Evolutionary conservation across 2,888 invertebrate species (phyloP).

Genomic region (Leptopilina myrica): DNA sequence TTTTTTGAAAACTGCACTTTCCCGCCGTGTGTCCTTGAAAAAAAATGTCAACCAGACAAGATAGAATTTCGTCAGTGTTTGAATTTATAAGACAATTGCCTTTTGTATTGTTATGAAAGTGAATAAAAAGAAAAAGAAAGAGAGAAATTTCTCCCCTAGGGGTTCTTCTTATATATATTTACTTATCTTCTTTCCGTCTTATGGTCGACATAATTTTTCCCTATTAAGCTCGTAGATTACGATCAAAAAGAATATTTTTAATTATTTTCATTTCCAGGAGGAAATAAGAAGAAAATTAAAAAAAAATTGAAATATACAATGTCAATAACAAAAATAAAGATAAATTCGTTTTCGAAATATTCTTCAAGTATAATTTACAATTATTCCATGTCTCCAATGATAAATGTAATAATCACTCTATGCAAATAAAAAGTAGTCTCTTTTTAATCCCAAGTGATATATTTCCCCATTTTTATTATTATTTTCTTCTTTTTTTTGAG

Average conservation of each 20-base stretch:
- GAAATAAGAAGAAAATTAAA: background rate
- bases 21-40: slow-evolving; percentile 1
- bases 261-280: background rate
- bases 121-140: background rate
- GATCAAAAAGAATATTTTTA: slow-evolving; percentile 6
- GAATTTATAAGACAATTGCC: background rate
- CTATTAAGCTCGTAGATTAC: background rate
- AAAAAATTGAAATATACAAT: background rate
- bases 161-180: slow-evolving; percentile 8
- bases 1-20: background rate
- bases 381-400: background rate
- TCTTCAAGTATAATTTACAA: background rate
- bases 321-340: too few relatives aligned
- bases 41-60: background rate
- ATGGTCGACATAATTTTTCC: background rate
- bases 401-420: background rate
- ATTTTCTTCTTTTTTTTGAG: background rate
- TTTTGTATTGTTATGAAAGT: background rate
- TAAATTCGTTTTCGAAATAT: background rate
- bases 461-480: background rate
- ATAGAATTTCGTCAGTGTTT: background rate
- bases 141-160: background rate
- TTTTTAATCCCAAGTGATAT: background rate
- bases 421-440: background rate
- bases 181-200: background rate